These are phyloP conservation scores for Crypturellus tataupa DNA, from an alignment of 2,797 vertebrate genomes.

Conservation along the genomic window DNA sequence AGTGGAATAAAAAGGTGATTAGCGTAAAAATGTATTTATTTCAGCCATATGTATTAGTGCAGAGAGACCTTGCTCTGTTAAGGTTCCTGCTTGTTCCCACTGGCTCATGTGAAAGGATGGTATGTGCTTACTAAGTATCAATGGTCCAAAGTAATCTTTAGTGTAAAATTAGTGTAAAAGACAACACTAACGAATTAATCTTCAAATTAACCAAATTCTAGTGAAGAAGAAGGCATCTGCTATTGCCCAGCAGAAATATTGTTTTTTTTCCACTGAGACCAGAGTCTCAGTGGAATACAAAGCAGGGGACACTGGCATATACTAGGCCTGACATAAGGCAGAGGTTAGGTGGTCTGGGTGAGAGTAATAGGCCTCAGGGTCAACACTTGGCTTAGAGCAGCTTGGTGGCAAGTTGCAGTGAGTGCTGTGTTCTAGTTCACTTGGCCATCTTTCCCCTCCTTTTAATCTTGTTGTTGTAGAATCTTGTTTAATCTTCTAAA, in stretches of 20 bases:
- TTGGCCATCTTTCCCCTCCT: not conserved
- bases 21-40: not conserved
- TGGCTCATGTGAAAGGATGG: not conserved
- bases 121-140: not conserved
- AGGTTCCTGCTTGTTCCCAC: not conserved
- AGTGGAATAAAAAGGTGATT: not conserved
- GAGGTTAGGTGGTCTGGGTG: not conserved
- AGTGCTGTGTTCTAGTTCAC: not conserved
- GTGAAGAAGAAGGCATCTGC: not conserved
- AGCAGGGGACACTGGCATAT: not conserved
- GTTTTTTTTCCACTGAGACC: not conserved
- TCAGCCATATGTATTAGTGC: not conserved
- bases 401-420: not conserved
- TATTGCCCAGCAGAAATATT: not conserved
- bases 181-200: not conserved
- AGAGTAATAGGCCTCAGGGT: not conserved
- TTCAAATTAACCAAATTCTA: no score
- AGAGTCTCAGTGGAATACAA: not conserved
- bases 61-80: not conserved
- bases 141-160: not conserved
- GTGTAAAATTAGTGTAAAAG: not conserved
- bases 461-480: not conserved
- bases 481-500: no score
- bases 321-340: not conserved
- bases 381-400: not conserved